Percentiles rank a stretch among this genome's conserved stretches.
Evolutionary conservation across 2,888 invertebrate genomes (phyloP).

Genomic region (Tromatobia lineatoria): DNA sequence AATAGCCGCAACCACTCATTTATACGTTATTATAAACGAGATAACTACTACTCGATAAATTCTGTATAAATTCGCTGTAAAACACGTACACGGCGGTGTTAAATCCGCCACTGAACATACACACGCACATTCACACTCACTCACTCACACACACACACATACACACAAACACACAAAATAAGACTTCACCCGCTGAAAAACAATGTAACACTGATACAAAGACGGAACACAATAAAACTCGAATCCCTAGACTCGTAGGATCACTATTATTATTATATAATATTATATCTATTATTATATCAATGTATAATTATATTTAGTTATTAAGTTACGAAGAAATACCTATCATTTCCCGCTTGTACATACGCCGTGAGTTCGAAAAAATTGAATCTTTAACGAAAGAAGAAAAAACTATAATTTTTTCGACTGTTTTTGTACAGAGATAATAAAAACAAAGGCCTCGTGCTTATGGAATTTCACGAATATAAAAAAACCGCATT

Average conservation of each 20-base stretch:
- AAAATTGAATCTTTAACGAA: conserved; percentile 83
- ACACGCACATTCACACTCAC: conserved; percentile 31
- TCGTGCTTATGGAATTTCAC: conserved; percentile 85
- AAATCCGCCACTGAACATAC: conserved; percentile 27
- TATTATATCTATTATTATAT: conserved; percentile 71
- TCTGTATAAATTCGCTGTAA: conserved; percentile 71
- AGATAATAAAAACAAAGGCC: conserved; percentile 85
- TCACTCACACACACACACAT: conserved; percentile 44
- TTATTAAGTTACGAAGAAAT: conserved; percentile 80
- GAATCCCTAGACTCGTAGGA: conserved; percentile 82
- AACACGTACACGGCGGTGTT: conserved; percentile 38
- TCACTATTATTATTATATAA: conserved; percentile 81
- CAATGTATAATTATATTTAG: conserved; percentile 85
- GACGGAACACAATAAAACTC: conserved; percentile 72
- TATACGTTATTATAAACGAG: conserved; percentile 70
- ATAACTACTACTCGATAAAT: conserved; percentile 67
- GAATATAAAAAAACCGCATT: conserved; percentile 77
- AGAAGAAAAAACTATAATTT: conserved; percentile 83
- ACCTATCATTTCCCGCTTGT: conserved; percentile 83
- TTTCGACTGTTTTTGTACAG: conserved; percentile 85
- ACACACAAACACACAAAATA: no score
- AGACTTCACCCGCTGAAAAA: conserved; percentile 40
- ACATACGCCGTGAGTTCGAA: conserved; percentile 85
- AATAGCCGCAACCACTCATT: conserved; percentile 59
- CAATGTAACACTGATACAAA: conserved; percentile 49